A percentile compares a stretch with the other conserved stretches of the same genome.
These are phyloP conservation scores for Zosterops japonicus DNA, from an alignment of 2,113 vertebrate species.

Conservation along the genomic window DNA sequence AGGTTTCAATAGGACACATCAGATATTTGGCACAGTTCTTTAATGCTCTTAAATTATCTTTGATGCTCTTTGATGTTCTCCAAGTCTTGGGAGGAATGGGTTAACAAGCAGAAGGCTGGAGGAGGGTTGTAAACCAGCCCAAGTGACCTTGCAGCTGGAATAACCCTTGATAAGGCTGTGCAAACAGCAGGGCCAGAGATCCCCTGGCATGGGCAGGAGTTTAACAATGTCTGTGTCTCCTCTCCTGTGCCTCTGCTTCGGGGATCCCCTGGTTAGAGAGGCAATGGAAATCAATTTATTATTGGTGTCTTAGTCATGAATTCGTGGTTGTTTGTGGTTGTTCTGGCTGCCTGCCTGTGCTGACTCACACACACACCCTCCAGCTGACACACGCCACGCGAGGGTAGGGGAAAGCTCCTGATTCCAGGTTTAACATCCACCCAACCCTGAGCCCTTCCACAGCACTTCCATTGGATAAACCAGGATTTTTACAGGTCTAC, in stretches of 20 bases:
- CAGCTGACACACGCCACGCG: accelerated
- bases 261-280: neutral
- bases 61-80: neutral
- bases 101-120: neutral
- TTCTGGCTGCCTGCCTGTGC: neutral
- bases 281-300: neutral
- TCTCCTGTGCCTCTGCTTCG: accelerated
- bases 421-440: neutral
- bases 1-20: neutral
- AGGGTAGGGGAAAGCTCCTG: neutral
- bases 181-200: neutral
- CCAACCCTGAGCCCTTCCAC: neutral
- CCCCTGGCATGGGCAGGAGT: neutral
- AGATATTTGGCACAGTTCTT: neutral
- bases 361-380: neutral
- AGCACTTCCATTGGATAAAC: neutral
- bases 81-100: neutral
- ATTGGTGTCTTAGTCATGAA: neutral
- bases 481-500: neutral
- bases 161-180: neutral
- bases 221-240: neutral
- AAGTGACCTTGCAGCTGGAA: neutral
- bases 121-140: neutral
- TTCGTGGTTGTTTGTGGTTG: neutral
- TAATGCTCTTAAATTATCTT: neutral